These are phyloP conservation scores for Astreopora myriophthalma DNA, from an alignment of 64 coral and sea anemone genomes.

Conservation along the genomic window DNA sequence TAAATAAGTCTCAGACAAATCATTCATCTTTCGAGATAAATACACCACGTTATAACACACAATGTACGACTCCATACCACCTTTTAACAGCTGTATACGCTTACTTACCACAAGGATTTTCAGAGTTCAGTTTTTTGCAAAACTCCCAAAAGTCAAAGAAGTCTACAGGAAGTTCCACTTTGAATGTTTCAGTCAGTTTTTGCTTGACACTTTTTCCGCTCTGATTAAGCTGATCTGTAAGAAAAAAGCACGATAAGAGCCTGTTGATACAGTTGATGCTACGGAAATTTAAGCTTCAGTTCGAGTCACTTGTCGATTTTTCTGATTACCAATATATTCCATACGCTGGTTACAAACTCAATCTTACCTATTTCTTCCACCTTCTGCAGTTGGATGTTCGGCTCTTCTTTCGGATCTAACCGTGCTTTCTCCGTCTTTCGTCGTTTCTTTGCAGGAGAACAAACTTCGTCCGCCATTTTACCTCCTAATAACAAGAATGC, in stretches of 20 bases:
- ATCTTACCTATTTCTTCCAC: neutral
- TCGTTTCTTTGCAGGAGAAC: neutral
- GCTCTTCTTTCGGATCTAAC: neutral
- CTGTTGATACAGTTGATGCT: no score
- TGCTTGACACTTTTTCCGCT: neutral
- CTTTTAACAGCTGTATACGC: no score
- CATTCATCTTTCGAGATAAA: no score
- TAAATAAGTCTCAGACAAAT: no score
- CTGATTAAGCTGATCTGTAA: constrained; percentile 10
- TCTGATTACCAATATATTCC: neutral
- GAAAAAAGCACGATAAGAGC: neutral
- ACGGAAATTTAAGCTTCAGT: no score
- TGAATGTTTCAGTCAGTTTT: constrained; percentile 80
- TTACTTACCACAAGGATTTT: constrained; percentile 72
- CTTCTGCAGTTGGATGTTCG: neutral
- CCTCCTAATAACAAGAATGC: neutral
- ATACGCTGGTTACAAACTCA: no score
- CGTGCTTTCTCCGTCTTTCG: constrained; percentile 22
- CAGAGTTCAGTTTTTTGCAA: constrained; percentile 71
- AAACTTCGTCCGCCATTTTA: constrained; percentile 68
- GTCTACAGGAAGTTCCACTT: constrained; percentile 88
- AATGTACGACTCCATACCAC: no score
- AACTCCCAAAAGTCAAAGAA: constrained; percentile 94
- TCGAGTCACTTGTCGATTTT: no score
- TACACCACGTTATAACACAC: no score